These are phyloP conservation scores for Aphyosemion australe DNA, from an alignment of 2,113 vertebrate genomes.

Conservation along the genomic window DNA sequence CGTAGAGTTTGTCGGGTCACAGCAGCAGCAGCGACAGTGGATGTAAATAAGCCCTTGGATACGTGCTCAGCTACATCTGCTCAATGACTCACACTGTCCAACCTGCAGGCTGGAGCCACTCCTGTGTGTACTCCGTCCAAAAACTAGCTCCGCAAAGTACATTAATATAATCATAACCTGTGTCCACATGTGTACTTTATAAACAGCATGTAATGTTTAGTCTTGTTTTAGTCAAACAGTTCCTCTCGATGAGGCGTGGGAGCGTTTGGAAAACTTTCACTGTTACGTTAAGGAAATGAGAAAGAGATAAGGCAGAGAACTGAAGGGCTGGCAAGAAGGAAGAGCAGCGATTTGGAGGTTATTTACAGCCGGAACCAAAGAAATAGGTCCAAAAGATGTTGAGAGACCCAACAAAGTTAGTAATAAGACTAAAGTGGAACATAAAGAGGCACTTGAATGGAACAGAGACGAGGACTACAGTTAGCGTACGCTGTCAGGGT, in stretches of 20 bases:
- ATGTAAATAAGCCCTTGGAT: constrained; percentile 37
- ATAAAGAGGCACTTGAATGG: constrained; percentile 74
- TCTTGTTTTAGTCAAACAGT: neutral
- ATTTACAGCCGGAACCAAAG: constrained; percentile 53
- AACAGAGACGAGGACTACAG: constrained; percentile 30
- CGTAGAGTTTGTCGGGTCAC: constrained; percentile 27
- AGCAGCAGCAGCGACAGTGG: constrained; percentile 26
- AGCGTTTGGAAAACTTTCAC: neutral
- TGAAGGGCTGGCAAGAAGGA: constrained; percentile 23
- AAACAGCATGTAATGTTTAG: constrained; percentile 1
- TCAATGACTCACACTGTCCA: constrained; percentile 26
- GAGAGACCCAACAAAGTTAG: constrained; percentile 21
- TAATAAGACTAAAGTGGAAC: constrained; percentile 37
- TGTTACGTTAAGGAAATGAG: neutral
- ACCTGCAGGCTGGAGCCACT: neutral
- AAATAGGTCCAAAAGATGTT: constrained; percentile 55
- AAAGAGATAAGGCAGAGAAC: constrained; percentile 49
- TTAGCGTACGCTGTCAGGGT: neutral
- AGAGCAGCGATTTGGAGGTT: constrained; percentile 27
- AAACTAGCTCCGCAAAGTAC: constrained; percentile 34
- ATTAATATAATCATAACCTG: constrained; percentile 34
- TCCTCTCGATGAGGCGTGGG: neutral
- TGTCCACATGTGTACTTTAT: constrained; percentile 7
- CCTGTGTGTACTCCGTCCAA: constrained; percentile 7
- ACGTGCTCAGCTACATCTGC: constrained; percentile 29